Conservation (phyloP, 2,113 vertebrate genomes). For the Microtus montanus region DNA sequence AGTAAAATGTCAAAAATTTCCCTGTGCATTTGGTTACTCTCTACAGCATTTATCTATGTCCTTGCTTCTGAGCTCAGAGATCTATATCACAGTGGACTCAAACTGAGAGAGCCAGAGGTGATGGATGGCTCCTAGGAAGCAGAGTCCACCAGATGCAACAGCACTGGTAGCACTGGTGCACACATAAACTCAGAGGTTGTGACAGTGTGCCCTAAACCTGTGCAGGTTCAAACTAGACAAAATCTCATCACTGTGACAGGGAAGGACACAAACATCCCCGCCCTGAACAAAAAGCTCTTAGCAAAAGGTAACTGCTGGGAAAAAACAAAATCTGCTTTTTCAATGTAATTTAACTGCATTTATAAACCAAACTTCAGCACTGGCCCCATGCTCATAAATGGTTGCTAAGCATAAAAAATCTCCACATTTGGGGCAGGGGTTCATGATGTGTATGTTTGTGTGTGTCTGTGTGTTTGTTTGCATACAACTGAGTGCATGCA, state of each 20-base stretch:
- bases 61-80: neutral
- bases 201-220: neutral
- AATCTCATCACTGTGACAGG: no score
- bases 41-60: neutral
- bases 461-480: neutral
- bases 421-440: neutral
- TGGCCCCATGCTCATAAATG: neutral
- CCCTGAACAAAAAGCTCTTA: no score
- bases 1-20: neutral
- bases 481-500: no score
- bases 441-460: neutral
- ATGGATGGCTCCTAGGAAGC: no score
- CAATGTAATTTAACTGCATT: neutral
- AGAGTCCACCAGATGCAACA: no score
- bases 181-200: neutral
- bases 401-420: neutral
- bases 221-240: neutral
- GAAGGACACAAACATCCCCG: no score
- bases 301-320: no score
- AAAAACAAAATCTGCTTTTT: no score
- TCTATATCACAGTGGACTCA: no score
- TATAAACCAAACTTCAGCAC: neutral
- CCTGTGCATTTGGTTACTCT: neutral
- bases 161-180: no score
- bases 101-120: no score